Evolutionary conservation across 2,888 invertebrate genomes (phyloP), one percentile per base, ranked within the genome.

Genomic region (Drosophila emarginata): DNA sequence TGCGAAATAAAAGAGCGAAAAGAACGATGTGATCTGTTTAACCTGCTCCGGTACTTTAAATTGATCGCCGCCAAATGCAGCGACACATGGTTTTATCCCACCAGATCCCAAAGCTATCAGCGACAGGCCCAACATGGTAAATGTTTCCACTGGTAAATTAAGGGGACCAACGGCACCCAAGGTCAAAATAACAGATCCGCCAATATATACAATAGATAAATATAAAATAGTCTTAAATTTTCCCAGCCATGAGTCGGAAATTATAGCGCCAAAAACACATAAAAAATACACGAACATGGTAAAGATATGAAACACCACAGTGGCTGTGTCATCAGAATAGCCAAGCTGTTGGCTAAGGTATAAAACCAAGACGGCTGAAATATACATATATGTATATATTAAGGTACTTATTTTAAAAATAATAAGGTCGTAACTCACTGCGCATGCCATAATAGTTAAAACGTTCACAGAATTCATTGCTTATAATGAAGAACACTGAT

Each of bases 391-490:
- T 15, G 9, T 0, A 7, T 18, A 15, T 32, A 7, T 18, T 15
- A 18, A 40, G 15, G 14, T n/a, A 1, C 0, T 2, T 6, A 15
- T 18, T 9, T 45, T 15, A 9, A 15, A 15, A 45, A 9, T 45
- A 4, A 4, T 21, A 21, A 12, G 9, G 4, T 2, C 9, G n/a
- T 39, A 45, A 45, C 45, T 45, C 11, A 45, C 45, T 45, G 18
- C 45, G 95, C 96, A 98, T 96, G 90, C 99, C 99, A 95, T 99
- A 99, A 92, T 94, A 99, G 71, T 96, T 97, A 93, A 99, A 99
- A 85, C 99, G 94, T 92, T 99, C 99, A 92, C 99, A 99, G 92
- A 99, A 98, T 92, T 99, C 99, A 95, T 98, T 99, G 92, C 95
- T 95, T 78, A 99, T 94, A 88, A 99, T 99, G 92, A 98, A 98